Evolutionary conservation across 2,797 vertebrate species (phyloP), one percentile per base, ranked within the genome.

Genomic region (Ispidina lecontei): DNA sequence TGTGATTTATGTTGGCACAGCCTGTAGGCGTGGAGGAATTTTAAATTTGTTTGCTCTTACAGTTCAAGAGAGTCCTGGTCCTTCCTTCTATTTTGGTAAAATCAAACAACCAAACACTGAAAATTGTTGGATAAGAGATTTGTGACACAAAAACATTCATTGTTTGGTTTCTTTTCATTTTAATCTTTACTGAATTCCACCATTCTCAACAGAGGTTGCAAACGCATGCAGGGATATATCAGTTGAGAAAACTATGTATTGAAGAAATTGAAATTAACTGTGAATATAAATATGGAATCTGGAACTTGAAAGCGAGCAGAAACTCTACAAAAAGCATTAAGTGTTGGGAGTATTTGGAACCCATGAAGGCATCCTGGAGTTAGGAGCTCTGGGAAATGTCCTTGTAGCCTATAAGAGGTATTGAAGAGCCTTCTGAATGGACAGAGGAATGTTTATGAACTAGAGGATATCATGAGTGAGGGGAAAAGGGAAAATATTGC

Each of bases 321-420:
- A 72, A 6, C 31, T 7, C 58, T 82, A 41, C 16, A 35, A 28
- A 56, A 68, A 55, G 6, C 12, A 22, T 28, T 60, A 26, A 35
- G 26, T 22, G 2, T 22, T 43, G 16, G 16, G 26, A 33, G 16
- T 23, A 14, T 44, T 43, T 89, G 58, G 37, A 76, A 55, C 4
- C 29, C 3, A 10, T 0, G 0, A 56, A 51, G 20, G 20, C 21
- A 31, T 46, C 7, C 22, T 31, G 7, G 39, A 59, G 4, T 56
- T 52, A 31, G 13, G 46, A 79, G 33, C 6, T 23, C 15, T 18
- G 21, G 10, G 62, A 64, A 43, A 54, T 28, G 14, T 47, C 13
- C 14, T 5, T 1, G 7, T 47, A 23, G 11, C 16, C 41, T 18
- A 3, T 1, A 12, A 74, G 43, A 35, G 10, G 14, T 13, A 26